phyloP scores from a whole-genome alignment of 2,113 vertebrate genomes.

The Cyanoliseus patagonus region DNA sequence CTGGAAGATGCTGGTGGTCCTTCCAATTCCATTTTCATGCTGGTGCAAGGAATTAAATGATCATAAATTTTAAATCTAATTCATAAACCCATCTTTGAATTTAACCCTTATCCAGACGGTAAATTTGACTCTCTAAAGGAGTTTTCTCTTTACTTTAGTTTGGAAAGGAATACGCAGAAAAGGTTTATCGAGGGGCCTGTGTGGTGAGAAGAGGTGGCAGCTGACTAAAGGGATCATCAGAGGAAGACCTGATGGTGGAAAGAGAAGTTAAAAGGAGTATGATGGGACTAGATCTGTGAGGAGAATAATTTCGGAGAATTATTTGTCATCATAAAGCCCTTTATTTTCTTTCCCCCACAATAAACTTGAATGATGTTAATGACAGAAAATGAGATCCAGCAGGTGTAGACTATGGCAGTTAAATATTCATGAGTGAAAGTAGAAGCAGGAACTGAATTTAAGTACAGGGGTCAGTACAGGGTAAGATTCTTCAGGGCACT shows the following conservation, averaged over 20 bases:
- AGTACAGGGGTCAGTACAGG: background rate
- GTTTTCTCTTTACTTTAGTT: background rate
- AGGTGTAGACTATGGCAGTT: background rate
- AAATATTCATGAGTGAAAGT: background rate
- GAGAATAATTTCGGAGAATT: background rate
- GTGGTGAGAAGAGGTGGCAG: background rate
- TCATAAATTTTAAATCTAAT: background rate
- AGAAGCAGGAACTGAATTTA: background rate
- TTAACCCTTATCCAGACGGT: background rate
- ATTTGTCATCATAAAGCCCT: conserved; percentile 2
- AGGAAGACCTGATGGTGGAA: background rate
- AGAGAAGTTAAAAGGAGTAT: background rate
- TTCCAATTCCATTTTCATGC: background rate
- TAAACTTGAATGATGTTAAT: conserved; percentile 14
- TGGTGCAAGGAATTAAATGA: background rate
- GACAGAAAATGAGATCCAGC: conserved; percentile 8
- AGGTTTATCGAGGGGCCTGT: background rate
- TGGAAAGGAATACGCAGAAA: background rate
- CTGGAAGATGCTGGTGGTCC: background rate
- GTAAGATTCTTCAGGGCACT: background rate
- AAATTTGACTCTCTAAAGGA: background rate
- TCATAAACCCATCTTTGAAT: background rate
- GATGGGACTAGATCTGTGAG: background rate
- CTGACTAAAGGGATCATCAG: background rate
- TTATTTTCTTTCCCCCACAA: background rate